phyloP scores from a whole-genome alignment of 2,888 invertebrate species.

The Nomada goodeniana region DNA sequence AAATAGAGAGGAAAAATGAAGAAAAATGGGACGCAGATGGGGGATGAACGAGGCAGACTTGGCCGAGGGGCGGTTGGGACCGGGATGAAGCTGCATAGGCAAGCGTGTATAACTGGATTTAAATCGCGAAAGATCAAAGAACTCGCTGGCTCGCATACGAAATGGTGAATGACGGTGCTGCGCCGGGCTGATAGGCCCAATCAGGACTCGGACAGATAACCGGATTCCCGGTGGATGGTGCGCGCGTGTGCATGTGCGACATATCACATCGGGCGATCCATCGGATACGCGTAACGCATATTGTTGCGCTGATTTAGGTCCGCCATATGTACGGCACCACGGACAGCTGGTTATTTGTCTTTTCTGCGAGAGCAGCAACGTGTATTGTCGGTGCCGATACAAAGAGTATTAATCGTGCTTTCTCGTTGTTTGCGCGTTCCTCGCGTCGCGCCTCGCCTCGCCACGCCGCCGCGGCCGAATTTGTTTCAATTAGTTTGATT shows the following conservation, averaged over 20 bases:
- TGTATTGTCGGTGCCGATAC: slow-evolving; percentile 37
- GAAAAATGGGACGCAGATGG: neutral
- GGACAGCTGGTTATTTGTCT: slow-evolving; percentile 62
- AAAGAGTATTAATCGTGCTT: slow-evolving; percentile 59
- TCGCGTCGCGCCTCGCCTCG: neutral
- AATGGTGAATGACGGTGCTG: slow-evolving; percentile 62
- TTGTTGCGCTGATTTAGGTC: slow-evolving; percentile 65
- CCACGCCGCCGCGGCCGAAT: slow-evolving; percentile 19
- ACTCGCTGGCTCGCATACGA: slow-evolving; percentile 69
- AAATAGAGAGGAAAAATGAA: neutral
- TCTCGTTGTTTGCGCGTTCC: slow-evolving; percentile 27
- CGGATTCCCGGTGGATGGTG: slow-evolving; percentile 67
- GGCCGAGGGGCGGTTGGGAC: slow-evolving; percentile 35
- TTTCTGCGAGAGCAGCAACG: slow-evolving; percentile 41
- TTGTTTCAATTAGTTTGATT: slow-evolving; percentile 59
- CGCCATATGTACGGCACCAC: slow-evolving; percentile 62
- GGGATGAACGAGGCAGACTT: slow-evolving; percentile 10
- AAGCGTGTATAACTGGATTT: slow-evolving; percentile 80
- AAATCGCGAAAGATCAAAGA: slow-evolving; percentile 83
- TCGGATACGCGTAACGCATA: slow-evolving; percentile 69
- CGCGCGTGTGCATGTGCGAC: slow-evolving; percentile 33
- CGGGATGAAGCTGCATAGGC: slow-evolving; percentile 44
- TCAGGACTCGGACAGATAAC: slow-evolving; percentile 76
- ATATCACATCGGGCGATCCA: slow-evolving; percentile 72
- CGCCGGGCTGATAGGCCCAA: slow-evolving; percentile 70